phyloP scores from a whole-genome alignment of 30 jellyfish, hydroid and myxozoan species.

The Cassiopea andromeda region DNA sequence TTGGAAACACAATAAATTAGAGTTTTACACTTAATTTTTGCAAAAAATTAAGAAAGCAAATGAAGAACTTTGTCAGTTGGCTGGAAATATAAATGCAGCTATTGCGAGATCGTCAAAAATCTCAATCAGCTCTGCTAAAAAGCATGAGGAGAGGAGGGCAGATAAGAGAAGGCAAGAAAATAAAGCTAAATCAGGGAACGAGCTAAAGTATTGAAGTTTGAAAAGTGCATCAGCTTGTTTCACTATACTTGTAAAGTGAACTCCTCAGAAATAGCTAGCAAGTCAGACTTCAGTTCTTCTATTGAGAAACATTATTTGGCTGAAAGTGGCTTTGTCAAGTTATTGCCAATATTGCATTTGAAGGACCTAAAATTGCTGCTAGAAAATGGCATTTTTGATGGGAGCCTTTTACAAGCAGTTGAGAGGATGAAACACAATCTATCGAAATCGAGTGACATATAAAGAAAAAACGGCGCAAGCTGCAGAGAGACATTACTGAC shows the following conservation, averaged over 20 bases:
- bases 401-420: slow-evolving; percentile 34
- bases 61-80: slow-evolving; percentile 13
- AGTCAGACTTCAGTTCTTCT: slow-evolving; percentile 32
- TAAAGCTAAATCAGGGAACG: slow-evolving; percentile 10
- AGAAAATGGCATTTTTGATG: slow-evolving; percentile 1
- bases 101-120: not conserved
- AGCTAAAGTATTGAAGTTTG: slow-evolving; percentile 4
- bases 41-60: not conserved
- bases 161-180: slow-evolving; percentile 1
- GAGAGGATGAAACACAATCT: not conserved
- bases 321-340: slow-evolving; percentile 30
- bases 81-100: slow-evolving; percentile 11
- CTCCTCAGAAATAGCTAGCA: slow-evolving; percentile 22
- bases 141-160: slow-evolving; percentile 22
- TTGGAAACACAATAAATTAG: slow-evolving; percentile 10
- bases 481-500: slow-evolving; percentile 4
- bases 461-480: slow-evolving; percentile 19
- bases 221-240: slow-evolving; percentile 27
- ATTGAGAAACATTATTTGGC: slow-evolving; percentile 33
- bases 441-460: not conserved
- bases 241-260: slow-evolving; percentile 13
- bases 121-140: slow-evolving; percentile 6
- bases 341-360: slow-evolving; percentile 22
- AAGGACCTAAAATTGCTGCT: slow-evolving; percentile 1
- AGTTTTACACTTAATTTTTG: not conserved